Base-by-base conservation (phyloP, 2,888 invertebrate genomes). In the Harpagoxenus sublaevis region DNA sequence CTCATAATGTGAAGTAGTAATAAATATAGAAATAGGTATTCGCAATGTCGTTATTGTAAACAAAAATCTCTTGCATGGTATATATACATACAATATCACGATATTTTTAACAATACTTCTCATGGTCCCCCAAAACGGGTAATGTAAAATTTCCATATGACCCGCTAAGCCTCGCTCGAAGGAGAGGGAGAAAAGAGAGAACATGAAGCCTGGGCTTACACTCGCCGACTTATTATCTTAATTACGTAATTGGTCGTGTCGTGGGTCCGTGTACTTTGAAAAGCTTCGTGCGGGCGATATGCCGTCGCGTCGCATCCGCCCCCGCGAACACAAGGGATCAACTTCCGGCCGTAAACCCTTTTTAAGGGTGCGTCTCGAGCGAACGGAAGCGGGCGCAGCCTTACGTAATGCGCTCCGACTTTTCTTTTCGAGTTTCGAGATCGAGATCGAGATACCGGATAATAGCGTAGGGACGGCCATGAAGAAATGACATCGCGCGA, bases 261-360 rank as follows among this genome's bases (percentile, higher is more conserved):
- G 57, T 48, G 18, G 62, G 53, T 42, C 45, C n/a, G 35, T 53
- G 74, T 63, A 81, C 39, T 12, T 51, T 28, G 48, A 81, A 75
- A 74, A 55, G 18, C 89, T 90, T 89, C 89, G 81, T 84, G 81
- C 84, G 87, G 39, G 23, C 42, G 57, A 77, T 57, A 55, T 28
- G 35, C 63, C 79, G 35, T 39, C 45, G 23, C 77, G 70, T 42
- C 66, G 84, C 75, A 83, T 83, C 86, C 78, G 92, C 86, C 88
- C 89, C 87, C 91, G 87, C 89, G 84, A 77, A 39, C 68, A 84
- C 85, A 55, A 66, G 42, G 91, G 91, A 90, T 92, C 92, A 87
- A 93, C 92, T 93, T 94, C 94, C 94, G 93, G 91, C 89, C 92
- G 90, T 93, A 92, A 94, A 91, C 83, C 57, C 85, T 57, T 89